Evolutionary conservation across 2,113 vertebrate species (phyloP).

Genomic region (Dermatemys mawii): DNA sequence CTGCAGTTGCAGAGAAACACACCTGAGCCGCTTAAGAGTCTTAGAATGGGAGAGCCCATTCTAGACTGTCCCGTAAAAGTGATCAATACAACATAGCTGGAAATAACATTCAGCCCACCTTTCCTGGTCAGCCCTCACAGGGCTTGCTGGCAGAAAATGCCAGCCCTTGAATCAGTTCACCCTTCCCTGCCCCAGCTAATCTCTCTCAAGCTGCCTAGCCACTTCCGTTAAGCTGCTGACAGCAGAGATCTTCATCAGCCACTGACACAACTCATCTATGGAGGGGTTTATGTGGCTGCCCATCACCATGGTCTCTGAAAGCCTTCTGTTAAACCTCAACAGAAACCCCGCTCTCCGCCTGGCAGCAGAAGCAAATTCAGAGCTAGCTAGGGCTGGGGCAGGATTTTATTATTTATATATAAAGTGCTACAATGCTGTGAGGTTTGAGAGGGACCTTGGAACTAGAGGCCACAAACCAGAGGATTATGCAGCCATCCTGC

Average conservation of each 20-base stretch:
- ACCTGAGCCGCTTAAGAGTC: neutral
- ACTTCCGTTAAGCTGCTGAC: conserved; percentile 65
- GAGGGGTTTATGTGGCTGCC: accelerated
- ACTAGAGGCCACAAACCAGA: neutral
- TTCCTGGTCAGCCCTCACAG: conserved; percentile 2
- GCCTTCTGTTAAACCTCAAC: neutral
- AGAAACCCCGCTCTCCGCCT: accelerated
- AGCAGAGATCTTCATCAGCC: conserved; percentile 56
- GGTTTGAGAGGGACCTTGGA: neutral
- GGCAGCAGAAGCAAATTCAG: neutral
- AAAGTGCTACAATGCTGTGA: neutral
- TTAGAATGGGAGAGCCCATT: neutral
- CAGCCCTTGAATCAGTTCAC: conserved; percentile 1
- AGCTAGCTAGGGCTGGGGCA: neutral
- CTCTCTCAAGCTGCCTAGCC: conserved; percentile 27
- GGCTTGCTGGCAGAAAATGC: conserved; percentile 45
- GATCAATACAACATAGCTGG: accelerated
- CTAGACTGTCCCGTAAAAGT: neutral
- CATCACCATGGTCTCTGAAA: accelerated
- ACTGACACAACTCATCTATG: conserved; percentile 6
- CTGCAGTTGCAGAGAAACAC: neutral
- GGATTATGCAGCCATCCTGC: neutral
- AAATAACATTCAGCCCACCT: neutral
- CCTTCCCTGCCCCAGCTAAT: conserved; percentile 25
- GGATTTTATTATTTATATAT: neutral